Percentiles rank a stretch among this genome's conserved stretches.
phyloP scores from a whole-genome alignment of 2,797 vertebrate species.

The Scomberomorus guttatus region DNA sequence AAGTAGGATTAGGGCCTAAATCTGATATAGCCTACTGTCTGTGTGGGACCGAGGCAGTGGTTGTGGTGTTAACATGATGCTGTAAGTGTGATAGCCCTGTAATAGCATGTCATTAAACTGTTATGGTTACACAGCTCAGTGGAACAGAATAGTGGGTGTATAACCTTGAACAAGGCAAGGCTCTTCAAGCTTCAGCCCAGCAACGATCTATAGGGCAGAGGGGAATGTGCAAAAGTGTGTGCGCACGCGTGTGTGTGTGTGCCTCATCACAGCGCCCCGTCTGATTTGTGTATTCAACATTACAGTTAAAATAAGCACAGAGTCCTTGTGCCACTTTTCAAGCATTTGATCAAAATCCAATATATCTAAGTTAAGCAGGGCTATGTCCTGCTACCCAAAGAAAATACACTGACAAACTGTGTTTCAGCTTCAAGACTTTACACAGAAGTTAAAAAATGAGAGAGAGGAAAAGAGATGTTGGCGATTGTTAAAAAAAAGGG shows the following conservation, averaged over 20 bases:
- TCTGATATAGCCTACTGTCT: constrained; percentile 68
- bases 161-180: constrained; percentile 78
- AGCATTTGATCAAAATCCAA: constrained; percentile 83
- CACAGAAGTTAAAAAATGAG: constrained; percentile 52
- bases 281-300: constrained; percentile 84
- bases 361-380: constrained; percentile 74
- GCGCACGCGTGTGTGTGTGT: constrained; percentile 10
- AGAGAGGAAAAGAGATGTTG: constrained; percentile 34
- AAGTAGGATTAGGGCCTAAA: constrained; percentile 58
- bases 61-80: constrained; percentile 80
- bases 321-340: constrained; percentile 71
- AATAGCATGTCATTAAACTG: constrained; percentile 86
- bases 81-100: constrained; percentile 81
- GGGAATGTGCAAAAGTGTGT: constrained; percentile 28
- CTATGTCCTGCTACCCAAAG: constrained; percentile 69
- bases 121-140: constrained; percentile 84
- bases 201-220: constrained; percentile 63
- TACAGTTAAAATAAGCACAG: constrained; percentile 84
- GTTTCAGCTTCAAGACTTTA: constrained; percentile 51
- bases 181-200: constrained; percentile 65
- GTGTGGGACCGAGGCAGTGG: constrained; percentile 69
- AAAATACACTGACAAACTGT: constrained; percentile 75
- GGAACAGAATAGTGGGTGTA: constrained; percentile 78
- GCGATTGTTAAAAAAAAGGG: constrained; percentile 25
- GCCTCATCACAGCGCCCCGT: constrained; percentile 55